phyloP scores from a whole-genome alignment of 2,797 vertebrate species.

The Labroides dimidiatus region DNA sequence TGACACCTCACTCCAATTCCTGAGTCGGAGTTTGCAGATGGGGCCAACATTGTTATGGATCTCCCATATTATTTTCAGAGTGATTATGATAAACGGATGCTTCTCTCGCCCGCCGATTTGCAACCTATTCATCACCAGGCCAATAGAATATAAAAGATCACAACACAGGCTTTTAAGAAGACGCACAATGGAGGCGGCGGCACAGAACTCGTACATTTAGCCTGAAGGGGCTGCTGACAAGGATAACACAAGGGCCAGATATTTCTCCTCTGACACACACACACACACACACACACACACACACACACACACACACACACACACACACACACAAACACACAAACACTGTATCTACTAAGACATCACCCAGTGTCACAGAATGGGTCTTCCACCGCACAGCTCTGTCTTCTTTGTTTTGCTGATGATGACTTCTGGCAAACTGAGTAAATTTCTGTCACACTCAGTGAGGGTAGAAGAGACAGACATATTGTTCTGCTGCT shows the following conservation, averaged over 20 bases:
- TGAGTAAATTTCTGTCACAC: constrained; percentile 45
- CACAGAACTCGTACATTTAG: constrained; percentile 17
- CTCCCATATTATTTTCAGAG: constrained; percentile 33
- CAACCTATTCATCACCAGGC: constrained; percentile 44
- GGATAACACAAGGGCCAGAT: constrained; percentile 27
- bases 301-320: constrained; percentile 31
- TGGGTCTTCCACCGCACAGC: constrained; percentile 8
- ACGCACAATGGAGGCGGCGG: constrained; percentile 15
- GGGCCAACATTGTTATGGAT: constrained; percentile 51
- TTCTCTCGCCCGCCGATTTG: constrained; percentile 31
- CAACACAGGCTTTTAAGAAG: constrained; percentile 33
- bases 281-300: constrained; percentile 22
- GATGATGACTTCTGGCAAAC: constrained; percentile 48
- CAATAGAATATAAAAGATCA: constrained; percentile 43
- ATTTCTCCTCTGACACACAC: constrained; percentile 35
- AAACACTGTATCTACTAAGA: constrained; percentile 16
- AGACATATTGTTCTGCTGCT: constrained; percentile 43
- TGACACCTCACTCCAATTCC: constrained; percentile 52
- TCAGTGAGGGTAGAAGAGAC: constrained; percentile 22
- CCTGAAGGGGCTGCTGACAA: constrained; percentile 32
- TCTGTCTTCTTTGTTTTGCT: constrained; percentile 32
- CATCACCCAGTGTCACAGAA: constrained; percentile 30
- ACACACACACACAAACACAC: constrained; percentile 35
- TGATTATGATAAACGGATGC: constrained; percentile 67
- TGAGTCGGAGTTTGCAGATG: constrained; percentile 55